Percentiles rank a stretch among this genome's conserved stretches.
Conservation (phyloP, 64 coral and sea anemone genomes). For the Platygyra sinensis region DNA sequence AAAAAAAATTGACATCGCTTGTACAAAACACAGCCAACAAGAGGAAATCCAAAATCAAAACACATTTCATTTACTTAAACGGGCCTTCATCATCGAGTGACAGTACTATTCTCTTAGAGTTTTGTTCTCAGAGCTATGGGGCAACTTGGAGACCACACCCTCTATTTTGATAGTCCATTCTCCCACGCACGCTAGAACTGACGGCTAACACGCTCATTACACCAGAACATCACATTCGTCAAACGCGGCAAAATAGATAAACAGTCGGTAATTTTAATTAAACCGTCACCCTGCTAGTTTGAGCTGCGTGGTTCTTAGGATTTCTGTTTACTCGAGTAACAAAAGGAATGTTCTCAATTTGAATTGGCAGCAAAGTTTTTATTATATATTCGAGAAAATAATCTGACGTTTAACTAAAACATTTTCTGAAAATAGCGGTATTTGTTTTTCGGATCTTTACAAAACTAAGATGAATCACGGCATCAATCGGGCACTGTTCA, state of each 20-base stretch:
- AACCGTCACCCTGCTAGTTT: not conserved
- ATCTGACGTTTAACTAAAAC: not conserved
- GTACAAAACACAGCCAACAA: too few relatives aligned
- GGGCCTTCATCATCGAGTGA: too few relatives aligned
- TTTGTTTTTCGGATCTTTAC: not conserved
- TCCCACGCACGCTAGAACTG: too few relatives aligned
- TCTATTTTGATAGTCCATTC: too few relatives aligned
- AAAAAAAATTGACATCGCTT: too few relatives aligned
- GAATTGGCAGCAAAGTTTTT: not conserved
- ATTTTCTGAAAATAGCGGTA: slow-evolving; percentile 2
- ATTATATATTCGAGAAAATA: not conserved
- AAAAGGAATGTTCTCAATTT: not conserved
- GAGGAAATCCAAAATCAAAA: too few relatives aligned
- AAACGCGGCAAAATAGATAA: not conserved
- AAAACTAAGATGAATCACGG: not conserved
- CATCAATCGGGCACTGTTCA: not conserved
- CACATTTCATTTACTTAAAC: too few relatives aligned
- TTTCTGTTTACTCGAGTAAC: not conserved
- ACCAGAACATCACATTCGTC: not conserved
- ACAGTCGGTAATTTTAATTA: not conserved
- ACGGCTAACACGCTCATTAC: too few relatives aligned
- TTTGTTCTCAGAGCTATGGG: too few relatives aligned
- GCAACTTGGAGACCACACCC: too few relatives aligned
- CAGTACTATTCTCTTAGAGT: too few relatives aligned
- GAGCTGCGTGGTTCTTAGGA: not conserved